phyloP scores from a whole-genome alignment of 2,113 vertebrate species.

The Argyrosomus japonicus region DNA sequence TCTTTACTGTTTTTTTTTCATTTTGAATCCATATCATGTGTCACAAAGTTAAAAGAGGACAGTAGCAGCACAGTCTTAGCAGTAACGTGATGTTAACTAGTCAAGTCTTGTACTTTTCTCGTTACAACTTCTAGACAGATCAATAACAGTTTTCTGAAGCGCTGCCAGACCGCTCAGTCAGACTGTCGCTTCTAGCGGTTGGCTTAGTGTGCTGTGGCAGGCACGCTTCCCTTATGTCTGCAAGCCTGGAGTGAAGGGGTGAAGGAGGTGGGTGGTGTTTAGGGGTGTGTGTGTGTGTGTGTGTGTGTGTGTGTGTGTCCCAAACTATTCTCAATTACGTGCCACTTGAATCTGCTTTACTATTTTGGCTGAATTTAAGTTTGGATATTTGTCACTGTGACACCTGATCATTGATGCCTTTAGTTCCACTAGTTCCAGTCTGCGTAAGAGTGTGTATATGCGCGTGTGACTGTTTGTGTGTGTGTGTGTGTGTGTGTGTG shows the following conservation, averaged over 20 bases:
- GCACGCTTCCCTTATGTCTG: constrained; percentile 49
- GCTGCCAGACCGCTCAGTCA: constrained; percentile 61
- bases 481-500: constrained; percentile 4
- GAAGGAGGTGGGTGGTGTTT: constrained; percentile 29
- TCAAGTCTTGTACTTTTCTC: constrained; percentile 37
- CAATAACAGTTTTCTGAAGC: constrained; percentile 60
- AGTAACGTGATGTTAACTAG: constrained; percentile 2
- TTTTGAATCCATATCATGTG: background rate
- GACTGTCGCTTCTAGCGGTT: constrained; percentile 58
- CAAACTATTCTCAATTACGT: constrained; percentile 24
- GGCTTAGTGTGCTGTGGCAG: constrained; percentile 62
- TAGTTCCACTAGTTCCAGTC: background rate
- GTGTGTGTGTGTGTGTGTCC: background rate
- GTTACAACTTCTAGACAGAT: constrained; percentile 53
- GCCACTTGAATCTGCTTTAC: constrained; percentile 21
- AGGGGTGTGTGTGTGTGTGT: background rate
- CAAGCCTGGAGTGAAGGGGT: constrained; percentile 25
- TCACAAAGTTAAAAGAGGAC: background rate
- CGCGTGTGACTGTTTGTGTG: background rate
- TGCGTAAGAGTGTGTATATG: background rate
- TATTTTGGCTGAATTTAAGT: constrained; percentile 17
- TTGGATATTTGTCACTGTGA: constrained; percentile 41
- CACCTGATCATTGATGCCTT: constrained; percentile 31
- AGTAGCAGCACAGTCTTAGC: background rate
- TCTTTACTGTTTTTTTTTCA: background rate